Conservation (phyloP, 2,888 invertebrate species). For the Leucania comma region DNA sequence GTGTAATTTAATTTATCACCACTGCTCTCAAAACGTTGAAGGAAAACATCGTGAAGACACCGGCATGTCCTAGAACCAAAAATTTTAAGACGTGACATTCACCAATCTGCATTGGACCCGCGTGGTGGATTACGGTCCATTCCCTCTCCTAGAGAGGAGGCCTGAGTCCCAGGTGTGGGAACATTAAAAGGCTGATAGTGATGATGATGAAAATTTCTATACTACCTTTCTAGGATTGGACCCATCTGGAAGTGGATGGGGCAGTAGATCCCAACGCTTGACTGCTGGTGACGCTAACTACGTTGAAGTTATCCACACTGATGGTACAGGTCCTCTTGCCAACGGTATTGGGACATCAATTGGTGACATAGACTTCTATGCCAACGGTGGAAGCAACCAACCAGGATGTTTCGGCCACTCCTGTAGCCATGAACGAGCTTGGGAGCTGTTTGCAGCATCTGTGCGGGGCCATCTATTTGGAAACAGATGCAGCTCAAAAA, state of each 20-base stretch:
- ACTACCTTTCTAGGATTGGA: constrained; percentile 46
- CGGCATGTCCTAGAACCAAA: too few relatives aligned
- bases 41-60: too few relatives aligned
- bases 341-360: constrained; percentile 93
- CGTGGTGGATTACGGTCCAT: too few relatives aligned
- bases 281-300: constrained; percentile 72
- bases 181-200: too few relatives aligned
- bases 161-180: too few relatives aligned
- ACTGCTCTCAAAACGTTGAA: too few relatives aligned
- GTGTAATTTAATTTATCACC: too few relatives aligned
- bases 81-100: too few relatives aligned
- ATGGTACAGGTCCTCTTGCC: constrained; percentile 68
- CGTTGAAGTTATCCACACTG: constrained; percentile 84
- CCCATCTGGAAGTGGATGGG: constrained; percentile 75
- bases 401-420: constrained; percentile 77
- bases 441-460: constrained; percentile 75
- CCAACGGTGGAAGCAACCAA: constrained; percentile 95
- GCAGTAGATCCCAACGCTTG: constrained; percentile 66
- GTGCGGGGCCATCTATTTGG: constrained; percentile 67
- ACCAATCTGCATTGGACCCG: too few relatives aligned
- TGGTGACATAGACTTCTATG: constrained; percentile 96
- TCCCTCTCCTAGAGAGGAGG: too few relatives aligned
- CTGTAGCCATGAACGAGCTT: constrained; percentile 79
- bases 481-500: constrained; percentile 64
- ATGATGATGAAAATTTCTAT: too few relatives aligned